These are phyloP conservation scores for Hypercompe scribonia DNA, from an alignment of 2,888 invertebrate species.

Conservation along the genomic window DNA sequence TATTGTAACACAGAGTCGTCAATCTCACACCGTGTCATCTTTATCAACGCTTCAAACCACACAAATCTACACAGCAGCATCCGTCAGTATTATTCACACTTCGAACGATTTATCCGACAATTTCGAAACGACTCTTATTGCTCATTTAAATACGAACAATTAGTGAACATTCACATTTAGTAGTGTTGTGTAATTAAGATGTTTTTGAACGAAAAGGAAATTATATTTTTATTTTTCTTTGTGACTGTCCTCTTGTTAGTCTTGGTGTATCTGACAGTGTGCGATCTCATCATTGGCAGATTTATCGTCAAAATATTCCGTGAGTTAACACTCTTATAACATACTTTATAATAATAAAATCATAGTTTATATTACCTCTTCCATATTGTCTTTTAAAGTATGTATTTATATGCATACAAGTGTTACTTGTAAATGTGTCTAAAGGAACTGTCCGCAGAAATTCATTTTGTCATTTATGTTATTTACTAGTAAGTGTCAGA, in stretches of 20 bases:
- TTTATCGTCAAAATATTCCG: slow-evolving; percentile 71
- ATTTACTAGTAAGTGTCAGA: no score
- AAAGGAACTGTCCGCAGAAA: no score
- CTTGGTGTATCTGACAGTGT: slow-evolving; percentile 71
- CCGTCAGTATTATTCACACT: slow-evolving; percentile 18
- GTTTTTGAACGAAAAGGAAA: slow-evolving; percentile 68
- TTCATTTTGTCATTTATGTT: no score
- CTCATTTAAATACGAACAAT: slow-evolving; percentile 10
- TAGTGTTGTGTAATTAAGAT: slow-evolving; percentile 52
- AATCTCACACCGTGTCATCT: slow-evolving; percentile 21
- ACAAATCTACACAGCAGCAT: slow-evolving; percentile 4
- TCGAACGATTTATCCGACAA: slow-evolving; percentile 22
- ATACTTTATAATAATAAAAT: no score
- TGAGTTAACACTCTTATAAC: slow-evolving; percentile 58
- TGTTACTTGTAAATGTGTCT: no score
- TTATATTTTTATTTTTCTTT: slow-evolving; percentile 66
- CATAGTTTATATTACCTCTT: neutral
- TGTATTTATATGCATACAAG: neutral
- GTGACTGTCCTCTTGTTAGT: slow-evolving; percentile 63
- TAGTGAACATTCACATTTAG: neutral
- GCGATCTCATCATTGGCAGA: slow-evolving; percentile 70
- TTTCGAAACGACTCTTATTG: slow-evolving; percentile 19
- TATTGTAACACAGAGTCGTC: slow-evolving; percentile 14
- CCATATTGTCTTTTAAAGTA: neutral
- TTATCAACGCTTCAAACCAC: slow-evolving; percentile 23